Percentiles rank a stretch among this genome's conserved stretches.
phyloP scores from a whole-genome alignment of 1,140 invertebrate species.

The Vanessa tameamea region DNA sequence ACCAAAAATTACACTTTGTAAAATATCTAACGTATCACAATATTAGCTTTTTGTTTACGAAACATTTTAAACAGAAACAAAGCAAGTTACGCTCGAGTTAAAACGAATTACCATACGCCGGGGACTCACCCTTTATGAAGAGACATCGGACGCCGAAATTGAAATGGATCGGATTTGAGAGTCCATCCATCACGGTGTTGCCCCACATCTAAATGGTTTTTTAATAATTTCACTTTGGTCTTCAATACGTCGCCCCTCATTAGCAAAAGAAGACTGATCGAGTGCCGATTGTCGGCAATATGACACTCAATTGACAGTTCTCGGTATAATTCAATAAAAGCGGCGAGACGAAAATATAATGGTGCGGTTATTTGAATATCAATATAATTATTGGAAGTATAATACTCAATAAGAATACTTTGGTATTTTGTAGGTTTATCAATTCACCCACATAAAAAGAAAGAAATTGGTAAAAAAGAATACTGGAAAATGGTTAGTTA shows the following conservation, averaged over 20 bases:
- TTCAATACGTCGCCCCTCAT: conserved; percentile 62
- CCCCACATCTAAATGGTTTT: conserved; percentile 75
- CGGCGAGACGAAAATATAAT: conserved; percentile 33
- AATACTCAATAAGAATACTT: not conserved
- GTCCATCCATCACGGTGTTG: conserved; percentile 75
- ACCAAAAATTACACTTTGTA: conserved; percentile 23
- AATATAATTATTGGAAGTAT: conserved; percentile 4
- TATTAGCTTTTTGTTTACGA: conserved; percentile 33
- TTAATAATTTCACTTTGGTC: conserved; percentile 76
- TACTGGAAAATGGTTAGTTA: too few relatives aligned
- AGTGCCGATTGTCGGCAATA: conserved; percentile 65
- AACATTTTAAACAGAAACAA: conserved; percentile 44
- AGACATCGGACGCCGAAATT: conserved; percentile 68
- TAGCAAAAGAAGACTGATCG: conserved; percentile 69
- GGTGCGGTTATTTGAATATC: conserved; percentile 22
- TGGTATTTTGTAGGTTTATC: not conserved
- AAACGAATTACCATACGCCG: conserved; percentile 64
- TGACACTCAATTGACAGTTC: conserved; percentile 72
- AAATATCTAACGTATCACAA: conserved; percentile 23
- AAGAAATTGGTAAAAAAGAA: too few relatives aligned
- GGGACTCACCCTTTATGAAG: conserved; percentile 72
- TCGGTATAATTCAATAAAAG: conserved; percentile 64
- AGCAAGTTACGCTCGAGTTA: conserved; percentile 48
- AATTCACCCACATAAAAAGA: not conserved
- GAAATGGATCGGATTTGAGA: conserved; percentile 77